A percentile compares a stretch with the other conserved stretches of the same genome.
These are phyloP conservation scores for Andrena fulva DNA, from an alignment of 2,888 invertebrate species.

Conservation along the genomic window DNA sequence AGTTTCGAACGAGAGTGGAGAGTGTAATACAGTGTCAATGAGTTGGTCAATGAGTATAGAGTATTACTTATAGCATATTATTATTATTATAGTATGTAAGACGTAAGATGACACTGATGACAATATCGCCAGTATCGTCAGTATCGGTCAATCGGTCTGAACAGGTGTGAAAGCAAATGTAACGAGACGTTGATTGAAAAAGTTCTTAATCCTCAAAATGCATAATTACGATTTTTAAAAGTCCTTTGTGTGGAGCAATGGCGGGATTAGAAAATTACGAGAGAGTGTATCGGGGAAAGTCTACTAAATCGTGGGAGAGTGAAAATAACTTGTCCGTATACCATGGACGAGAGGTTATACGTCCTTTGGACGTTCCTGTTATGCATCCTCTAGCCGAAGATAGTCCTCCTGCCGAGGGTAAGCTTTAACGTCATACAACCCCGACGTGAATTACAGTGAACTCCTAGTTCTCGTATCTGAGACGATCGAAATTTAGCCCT, in stretches of 20 bases:
- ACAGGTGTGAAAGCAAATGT: no score
- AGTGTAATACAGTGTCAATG: no score
- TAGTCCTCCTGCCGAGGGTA: conserved; percentile 78
- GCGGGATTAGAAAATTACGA: conserved; percentile 74
- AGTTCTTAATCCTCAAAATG: background rate
- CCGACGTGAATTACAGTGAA: no score
- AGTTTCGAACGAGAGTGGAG: no score
- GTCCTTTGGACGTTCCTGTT: conserved; percentile 78
- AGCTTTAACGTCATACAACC: conserved; percentile 19
- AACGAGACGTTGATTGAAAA: background rate
- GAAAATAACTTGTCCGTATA: conserved; percentile 68
- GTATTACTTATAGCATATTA: no score
- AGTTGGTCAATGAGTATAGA: no score
- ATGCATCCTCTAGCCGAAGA: conserved; percentile 78
- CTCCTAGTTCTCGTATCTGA: background rate
- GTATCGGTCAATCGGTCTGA: no score
- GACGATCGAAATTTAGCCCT: background rate
- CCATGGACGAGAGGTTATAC: conserved; percentile 80
- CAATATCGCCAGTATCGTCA: no score
- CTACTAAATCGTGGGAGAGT: conserved; percentile 69
- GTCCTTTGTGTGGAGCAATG: conserved; percentile 39
- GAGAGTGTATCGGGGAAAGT: conserved; percentile 77
- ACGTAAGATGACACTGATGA: no score
- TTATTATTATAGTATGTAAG: no score
- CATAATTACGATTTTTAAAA: background rate